These are phyloP conservation scores for Diachasma alloeum DNA, from an alignment of 1,140 invertebrate species.

Conservation along the genomic window DNA sequence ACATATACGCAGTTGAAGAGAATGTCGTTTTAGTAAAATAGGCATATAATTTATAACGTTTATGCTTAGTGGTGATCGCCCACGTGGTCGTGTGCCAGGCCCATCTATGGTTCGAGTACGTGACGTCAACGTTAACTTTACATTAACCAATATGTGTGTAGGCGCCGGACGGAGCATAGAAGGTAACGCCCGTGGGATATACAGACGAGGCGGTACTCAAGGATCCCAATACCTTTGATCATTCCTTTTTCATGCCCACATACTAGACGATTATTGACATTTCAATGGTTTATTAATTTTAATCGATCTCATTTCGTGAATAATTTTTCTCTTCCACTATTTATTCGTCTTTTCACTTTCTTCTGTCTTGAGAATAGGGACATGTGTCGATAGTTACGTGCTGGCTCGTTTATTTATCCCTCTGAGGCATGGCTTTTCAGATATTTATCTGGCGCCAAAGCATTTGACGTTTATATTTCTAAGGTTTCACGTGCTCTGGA, in stretches of 20 bases:
- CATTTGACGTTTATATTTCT: slow-evolving; percentile 10
- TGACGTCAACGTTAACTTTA: slow-evolving; percentile 56
- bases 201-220: slow-evolving; percentile 33
- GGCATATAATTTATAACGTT: slow-evolving; percentile 51
- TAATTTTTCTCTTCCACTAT: background rate
- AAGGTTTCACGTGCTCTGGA: background rate
- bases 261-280: slow-evolving; percentile 14
- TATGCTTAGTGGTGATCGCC: slow-evolving; percentile 40
- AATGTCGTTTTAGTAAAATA: slow-evolving; percentile 35
- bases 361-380: no score
- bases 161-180: slow-evolving; percentile 46
- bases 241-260: slow-evolving; percentile 25
- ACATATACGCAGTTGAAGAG: slow-evolving; percentile 1
- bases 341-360: no score
- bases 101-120: slow-evolving; percentile 49
- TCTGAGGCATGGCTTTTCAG: background rate
- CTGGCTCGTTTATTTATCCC: background rate
- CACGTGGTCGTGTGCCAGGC: slow-evolving; percentile 39
- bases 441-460: slow-evolving; percentile 19
- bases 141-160: slow-evolving; percentile 48
- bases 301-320: no score
- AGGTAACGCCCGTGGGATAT: slow-evolving; percentile 52
- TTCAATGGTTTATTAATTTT: background rate
- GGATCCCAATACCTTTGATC: slow-evolving; percentile 17
- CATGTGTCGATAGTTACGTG: background rate